These are phyloP conservation scores for Rachycentron canadum DNA, from an alignment of 2,797 vertebrate genomes.

Conservation along the genomic window DNA sequence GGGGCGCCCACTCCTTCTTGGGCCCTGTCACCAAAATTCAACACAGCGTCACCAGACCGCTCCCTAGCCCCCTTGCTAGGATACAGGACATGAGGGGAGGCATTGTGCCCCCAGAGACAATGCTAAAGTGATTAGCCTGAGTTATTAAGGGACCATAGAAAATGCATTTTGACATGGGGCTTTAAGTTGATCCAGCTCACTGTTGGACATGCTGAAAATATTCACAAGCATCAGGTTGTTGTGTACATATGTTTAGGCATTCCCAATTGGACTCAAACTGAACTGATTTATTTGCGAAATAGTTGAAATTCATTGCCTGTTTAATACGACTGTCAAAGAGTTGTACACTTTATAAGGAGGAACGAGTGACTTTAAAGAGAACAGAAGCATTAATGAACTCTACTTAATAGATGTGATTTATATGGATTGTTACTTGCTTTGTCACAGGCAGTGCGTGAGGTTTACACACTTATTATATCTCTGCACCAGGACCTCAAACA, in stretches of 20 bases:
- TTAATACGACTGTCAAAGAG: neutral
- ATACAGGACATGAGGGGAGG: slow-evolving; percentile 62
- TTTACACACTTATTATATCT: neutral
- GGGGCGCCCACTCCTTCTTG: slow-evolving; percentile 68
- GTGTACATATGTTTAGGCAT: slow-evolving; percentile 27
- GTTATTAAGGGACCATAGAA: slow-evolving; percentile 73
- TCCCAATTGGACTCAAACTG: neutral
- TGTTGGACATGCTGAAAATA: slow-evolving; percentile 58
- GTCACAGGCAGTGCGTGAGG: neutral
- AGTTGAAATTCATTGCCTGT: slow-evolving; percentile 18
- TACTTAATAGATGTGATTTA: neutral
- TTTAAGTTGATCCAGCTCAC: slow-evolving; percentile 57
- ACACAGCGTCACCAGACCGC: slow-evolving; percentile 71
- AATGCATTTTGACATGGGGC: slow-evolving; percentile 73
- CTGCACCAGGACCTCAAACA: neutral
- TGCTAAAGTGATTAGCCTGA: slow-evolving; percentile 76
- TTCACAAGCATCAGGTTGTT: slow-evolving; percentile 52
- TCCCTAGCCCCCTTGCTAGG: slow-evolving; percentile 51
- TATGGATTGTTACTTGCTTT: neutral
- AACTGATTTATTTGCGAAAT: slow-evolving; percentile 19
- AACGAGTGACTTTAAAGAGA: neutral
- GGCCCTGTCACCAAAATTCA: slow-evolving; percentile 85
- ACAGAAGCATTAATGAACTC: neutral
- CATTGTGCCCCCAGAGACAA: slow-evolving; percentile 73
- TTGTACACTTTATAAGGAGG: neutral